Conservation (phyloP, 2,113 vertebrate genomes). For the Halcyon malimbica region DNA sequence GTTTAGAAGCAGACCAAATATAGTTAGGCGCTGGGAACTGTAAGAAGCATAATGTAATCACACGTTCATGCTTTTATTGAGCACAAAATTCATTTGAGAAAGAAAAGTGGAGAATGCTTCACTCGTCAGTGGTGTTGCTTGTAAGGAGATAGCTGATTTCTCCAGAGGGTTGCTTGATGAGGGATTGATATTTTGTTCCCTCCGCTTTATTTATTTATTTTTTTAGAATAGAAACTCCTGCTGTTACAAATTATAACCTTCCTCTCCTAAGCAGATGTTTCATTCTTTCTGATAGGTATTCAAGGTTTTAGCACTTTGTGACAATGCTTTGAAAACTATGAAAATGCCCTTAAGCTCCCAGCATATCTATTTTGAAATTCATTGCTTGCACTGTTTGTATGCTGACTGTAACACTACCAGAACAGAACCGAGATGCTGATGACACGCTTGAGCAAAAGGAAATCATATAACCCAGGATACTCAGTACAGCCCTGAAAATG, state of each 20-base stretch:
- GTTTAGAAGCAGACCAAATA: constrained; percentile 27
- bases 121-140: neutral
- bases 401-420: neutral
- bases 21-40: constrained; percentile 36
- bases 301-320: neutral
- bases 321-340: neutral
- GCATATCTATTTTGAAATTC: neutral
- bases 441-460: constrained; percentile 4
- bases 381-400: neutral
- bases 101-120: constrained; percentile 12
- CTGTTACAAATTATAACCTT: constrained; percentile 35
- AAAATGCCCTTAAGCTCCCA: neutral
- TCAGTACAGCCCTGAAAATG: neutral
- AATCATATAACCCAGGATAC: neutral
- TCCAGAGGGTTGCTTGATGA: constrained; percentile 60
- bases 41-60: constrained; percentile 35
- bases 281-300: neutral
- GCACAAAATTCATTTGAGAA: constrained; percentile 52
- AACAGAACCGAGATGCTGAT: neutral
- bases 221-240: constrained; percentile 15
- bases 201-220: neutral
- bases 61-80: constrained; percentile 21
- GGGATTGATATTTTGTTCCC: constrained; percentile 40
- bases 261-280: neutral
- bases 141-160: constrained; percentile 63